Evolutionary conservation across 2,888 invertebrate species (phyloP).

Genomic region (Linnaemya tessellans): DNA sequence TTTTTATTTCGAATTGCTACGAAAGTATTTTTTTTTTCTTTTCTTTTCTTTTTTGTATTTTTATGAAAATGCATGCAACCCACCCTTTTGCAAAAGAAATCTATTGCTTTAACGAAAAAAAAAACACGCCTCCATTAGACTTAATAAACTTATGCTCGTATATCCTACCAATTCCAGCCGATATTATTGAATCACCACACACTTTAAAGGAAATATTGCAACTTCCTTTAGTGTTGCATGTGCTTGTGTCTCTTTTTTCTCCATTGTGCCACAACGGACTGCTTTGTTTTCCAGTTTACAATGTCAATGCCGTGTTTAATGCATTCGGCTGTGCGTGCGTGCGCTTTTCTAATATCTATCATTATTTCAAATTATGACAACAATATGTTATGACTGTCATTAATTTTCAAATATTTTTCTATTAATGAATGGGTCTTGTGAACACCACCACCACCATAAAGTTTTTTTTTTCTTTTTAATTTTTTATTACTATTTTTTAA

Average conservation of each 20-base stretch:
- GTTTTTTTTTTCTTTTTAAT: background rate
- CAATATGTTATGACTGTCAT: slow-evolving; percentile 59
- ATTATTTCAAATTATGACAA: slow-evolving; percentile 66
- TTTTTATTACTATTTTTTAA: slow-evolving; percentile 39
- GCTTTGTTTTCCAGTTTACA: slow-evolving; percentile 3
- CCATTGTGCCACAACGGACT: background rate
- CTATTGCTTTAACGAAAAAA: slow-evolving; percentile 17
- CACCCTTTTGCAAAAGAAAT: slow-evolving; percentile 17
- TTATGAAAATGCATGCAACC: slow-evolving; percentile 17
- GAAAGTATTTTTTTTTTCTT: background rate
- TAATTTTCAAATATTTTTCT: slow-evolving; percentile 47
- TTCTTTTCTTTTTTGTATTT: no score
- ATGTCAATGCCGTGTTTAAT: slow-evolving; percentile 51
- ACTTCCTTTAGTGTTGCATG: slow-evolving; percentile 31
- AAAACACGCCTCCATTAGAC: slow-evolving; percentile 17
- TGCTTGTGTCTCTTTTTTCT: background rate
- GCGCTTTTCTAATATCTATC: slow-evolving; percentile 61
- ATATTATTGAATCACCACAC: slow-evolving; percentile 38
- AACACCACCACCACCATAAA: slow-evolving; percentile 40
- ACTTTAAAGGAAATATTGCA: slow-evolving; percentile 31
- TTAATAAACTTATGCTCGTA: background rate
- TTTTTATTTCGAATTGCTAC: slow-evolving; percentile 25
- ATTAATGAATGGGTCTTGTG: background rate
- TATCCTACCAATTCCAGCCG: slow-evolving; percentile 5
- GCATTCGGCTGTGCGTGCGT: slow-evolving; percentile 52